Evolutionary conservation across 2,113 vertebrate genomes (phyloP).

Genomic region (Ammodytes marinus): DNA sequence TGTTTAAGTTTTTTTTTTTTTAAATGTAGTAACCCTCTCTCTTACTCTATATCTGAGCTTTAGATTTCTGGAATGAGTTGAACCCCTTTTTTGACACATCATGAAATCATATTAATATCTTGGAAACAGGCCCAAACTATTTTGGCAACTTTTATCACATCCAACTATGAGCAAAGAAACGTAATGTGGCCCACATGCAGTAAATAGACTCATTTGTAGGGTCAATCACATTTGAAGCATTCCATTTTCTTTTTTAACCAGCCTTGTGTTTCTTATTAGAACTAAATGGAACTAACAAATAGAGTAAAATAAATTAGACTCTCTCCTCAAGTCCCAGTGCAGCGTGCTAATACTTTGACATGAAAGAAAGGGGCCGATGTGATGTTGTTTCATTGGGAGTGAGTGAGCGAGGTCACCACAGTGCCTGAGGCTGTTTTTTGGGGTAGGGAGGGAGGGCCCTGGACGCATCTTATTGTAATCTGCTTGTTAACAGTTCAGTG

Average conservation of each 20-base stretch:
- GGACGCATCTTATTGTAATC: not conserved
- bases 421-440: slow-evolving; percentile 21
- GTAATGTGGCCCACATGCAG: not conserved
- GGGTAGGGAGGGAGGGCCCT: not conserved
- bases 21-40: too few relatives aligned
- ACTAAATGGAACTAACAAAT: not conserved
- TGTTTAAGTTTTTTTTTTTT: too few relatives aligned
- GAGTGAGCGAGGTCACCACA: not conserved
- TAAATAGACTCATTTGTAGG: not conserved
- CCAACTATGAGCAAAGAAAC: not conserved
- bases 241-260: not conserved
- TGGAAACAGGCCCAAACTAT: not conserved
- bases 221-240: slow-evolving; percentile 18
- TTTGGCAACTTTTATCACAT: not conserved
- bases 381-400: slow-evolving; percentile 39
- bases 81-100: not conserved
- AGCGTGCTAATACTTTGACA: slow-evolving; percentile 35
- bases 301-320: not conserved
- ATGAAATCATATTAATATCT: not conserved
- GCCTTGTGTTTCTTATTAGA: slow-evolving; percentile 15
- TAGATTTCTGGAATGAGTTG: not conserved
- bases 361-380: slow-evolving; percentile 30
- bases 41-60: not conserved
- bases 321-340: not conserved
- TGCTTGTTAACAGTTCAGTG: not conserved